phyloP scores from a whole-genome alignment of 2,113 vertebrate species.

The Platichthys flesus region DNA sequence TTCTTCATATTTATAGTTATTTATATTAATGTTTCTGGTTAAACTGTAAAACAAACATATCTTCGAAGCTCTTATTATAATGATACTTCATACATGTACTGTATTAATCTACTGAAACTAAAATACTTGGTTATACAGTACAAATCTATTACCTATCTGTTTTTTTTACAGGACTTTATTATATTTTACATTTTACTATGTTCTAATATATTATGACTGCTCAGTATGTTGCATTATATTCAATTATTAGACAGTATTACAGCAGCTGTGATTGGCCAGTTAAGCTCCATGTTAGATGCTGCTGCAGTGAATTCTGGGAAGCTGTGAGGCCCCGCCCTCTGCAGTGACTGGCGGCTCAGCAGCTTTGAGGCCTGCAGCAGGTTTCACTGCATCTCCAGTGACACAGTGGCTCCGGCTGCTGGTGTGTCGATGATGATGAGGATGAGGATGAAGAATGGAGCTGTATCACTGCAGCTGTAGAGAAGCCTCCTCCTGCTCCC shows the following conservation, averaged over 20 bases:
- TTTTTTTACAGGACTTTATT: too few relatives aligned
- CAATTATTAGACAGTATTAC: not conserved
- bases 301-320: conserved; percentile 11
- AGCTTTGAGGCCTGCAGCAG: conserved; percentile 50
- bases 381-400: conserved; percentile 64
- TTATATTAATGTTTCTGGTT: too few relatives aligned
- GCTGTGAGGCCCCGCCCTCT: conserved; percentile 64
- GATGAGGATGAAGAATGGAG: conserved; percentile 2
- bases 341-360: conserved; percentile 61
- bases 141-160: too few relatives aligned
- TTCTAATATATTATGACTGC: too few relatives aligned
- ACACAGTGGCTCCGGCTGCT: conserved; percentile 41
- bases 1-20: too few relatives aligned
- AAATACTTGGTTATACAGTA: too few relatives aligned
- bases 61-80: too few relatives aligned
- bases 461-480: conserved; percentile 65
- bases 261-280: conserved; percentile 9
- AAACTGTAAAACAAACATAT: too few relatives aligned
- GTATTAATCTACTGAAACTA: too few relatives aligned
- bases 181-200: too few relatives aligned
- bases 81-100: too few relatives aligned
- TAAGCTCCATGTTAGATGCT: not conserved
- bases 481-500: conserved; percentile 54
- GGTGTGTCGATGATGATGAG: conserved; percentile 8
- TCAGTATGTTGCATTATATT: too few relatives aligned